Evolutionary conservation across 2,113 vertebrate species (phyloP), one percentile per base, ranked within the genome.

Genomic region (Shinisaurus crocodilurus): DNA sequence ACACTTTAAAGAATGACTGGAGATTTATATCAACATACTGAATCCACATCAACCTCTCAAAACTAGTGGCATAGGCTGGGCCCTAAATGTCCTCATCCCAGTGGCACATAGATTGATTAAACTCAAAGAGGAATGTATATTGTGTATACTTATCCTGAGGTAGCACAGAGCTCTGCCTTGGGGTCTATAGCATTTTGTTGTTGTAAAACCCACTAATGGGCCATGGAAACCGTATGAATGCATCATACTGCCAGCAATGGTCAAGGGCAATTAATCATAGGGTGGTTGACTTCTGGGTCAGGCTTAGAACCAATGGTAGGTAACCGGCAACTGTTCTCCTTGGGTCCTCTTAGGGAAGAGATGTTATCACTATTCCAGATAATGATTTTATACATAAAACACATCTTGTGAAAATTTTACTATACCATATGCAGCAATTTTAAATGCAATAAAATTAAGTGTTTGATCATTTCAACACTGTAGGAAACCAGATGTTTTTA

Each of bases 41-140:
- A 80, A 93, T 82, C 37, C 27, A 91, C 13, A 85, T 8, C 81
- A 37, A 92, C 89, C 23, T 74, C 63, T 37, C 82, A 91, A 87
- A 77, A 65, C 50, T 74, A 29, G 32, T 79, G 63, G 40, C 40
- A 57, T 60, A 57, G 10, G 9, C 40, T 65, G 15, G 13, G 43
- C 16, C 27, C 34, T 75, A 67, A 90, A 90, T 7, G n/a, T 27
- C 5, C 37, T 32, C 74, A 89, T 45, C 50, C 50, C 74, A 74
- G 20, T 18, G 32, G 40, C 5, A n/a, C n/a, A 82, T 37, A 83
- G 5, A 72, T 82, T 74, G 74, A 82, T 43, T 70, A 57, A 57
- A 29, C 15, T 25, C 54, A 50, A 89, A 72, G 18, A 82, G 43
- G 15, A 40, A 57, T 43, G 67, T 29, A 54, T 72, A 20, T n/a